Evolutionary conservation across 2,888 invertebrate species (phyloP), one percentile per base, ranked within the genome.

Genomic region (Heterodera filipjevi): DNA sequence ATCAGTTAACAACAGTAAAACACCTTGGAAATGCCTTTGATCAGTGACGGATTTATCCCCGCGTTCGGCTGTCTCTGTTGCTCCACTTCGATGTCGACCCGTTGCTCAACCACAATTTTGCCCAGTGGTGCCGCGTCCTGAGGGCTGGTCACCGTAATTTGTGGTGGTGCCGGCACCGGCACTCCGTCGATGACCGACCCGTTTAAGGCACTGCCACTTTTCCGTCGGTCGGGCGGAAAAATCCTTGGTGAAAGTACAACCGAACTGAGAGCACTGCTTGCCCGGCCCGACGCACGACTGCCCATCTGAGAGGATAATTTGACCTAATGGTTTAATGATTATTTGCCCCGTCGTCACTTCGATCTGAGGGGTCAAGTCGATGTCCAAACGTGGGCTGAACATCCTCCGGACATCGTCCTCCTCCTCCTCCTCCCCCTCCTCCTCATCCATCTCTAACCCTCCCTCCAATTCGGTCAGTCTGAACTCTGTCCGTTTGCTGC

Each of bases 1-100:
- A 32, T 33, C 39, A 10, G 8, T 6, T 10, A 12, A 12, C 39
- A 32, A 35, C 16, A 16, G 64, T 66, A n/a, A 74, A 46, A 16
- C 32, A 75, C 75, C 66, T 75, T 75, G 46, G 75, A 59, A 75
- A 75, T 49, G 46, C 75, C 75, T 66, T 64, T 75, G 46, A 75
- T 75, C 27, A 75, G 66, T 12, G 75, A 66, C 30, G 75, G 66
- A 8, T 75, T 75, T n/a, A 59, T 5, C 2, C 27, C 27, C n/a
- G 2, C 27, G 10, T 27, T 59, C 27, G 19, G 59, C 27, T 59
- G 59, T 5, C 12, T n/a, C 59, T 75, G 66, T 49, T 46, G 59
- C 39, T 73, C 73, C 46, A 64, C 35, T 35, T 10, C 44, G 44
- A 27, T 49, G 35, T 64, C 59, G 35, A 27, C 27, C 14, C n/a